These are phyloP conservation scores for Hecatera dysodea DNA, from an alignment of 2,888 invertebrate genomes.

Conservation along the genomic window DNA sequence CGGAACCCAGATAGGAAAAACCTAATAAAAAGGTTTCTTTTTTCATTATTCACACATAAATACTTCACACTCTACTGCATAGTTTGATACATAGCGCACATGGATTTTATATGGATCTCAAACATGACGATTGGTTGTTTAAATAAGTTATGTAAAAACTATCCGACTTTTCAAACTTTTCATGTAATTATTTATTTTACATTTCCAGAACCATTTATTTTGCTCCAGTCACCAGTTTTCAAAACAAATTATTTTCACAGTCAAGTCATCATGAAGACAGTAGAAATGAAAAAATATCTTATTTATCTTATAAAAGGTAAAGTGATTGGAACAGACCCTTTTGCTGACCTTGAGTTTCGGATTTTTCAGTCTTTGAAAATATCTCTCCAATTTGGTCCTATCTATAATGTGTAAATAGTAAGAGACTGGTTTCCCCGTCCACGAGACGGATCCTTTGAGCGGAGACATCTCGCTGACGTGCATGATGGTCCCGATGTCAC, in stretches of 20 bases:
- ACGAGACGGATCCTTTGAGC: conserved; percentile 98
- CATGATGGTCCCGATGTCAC: conserved; percentile 99
- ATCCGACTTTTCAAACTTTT: conserved; percentile 29
- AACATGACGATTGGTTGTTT: conserved; percentile 57
- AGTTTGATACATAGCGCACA: conserved; percentile 24
- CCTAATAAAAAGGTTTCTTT: conserved; percentile 4
- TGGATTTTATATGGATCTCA: conserved; percentile 1
- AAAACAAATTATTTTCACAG: conserved; percentile 42
- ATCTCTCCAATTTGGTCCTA: conserved; percentile 98
- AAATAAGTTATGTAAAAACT: conserved; percentile 47
- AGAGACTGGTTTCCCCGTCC: conserved; percentile 99
- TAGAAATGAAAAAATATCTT: conserved; percentile 22
- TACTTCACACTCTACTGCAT: conserved; percentile 35
- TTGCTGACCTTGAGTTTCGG: conserved; percentile 94
- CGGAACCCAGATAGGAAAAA: conserved; percentile 42
- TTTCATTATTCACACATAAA: conserved; percentile 30
- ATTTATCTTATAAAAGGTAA: conserved; percentile 62
- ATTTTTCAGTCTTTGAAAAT: conserved; percentile 98
- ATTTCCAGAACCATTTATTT: conserved; percentile 9
- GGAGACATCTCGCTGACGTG: conserved; percentile 99
- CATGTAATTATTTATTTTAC: background rate
- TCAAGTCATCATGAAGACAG: conserved; percentile 37
- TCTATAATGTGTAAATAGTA: conserved; percentile 99
- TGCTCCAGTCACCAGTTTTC: conserved; percentile 21
- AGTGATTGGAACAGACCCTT: conserved; percentile 89